Evolutionary conservation across 2,888 invertebrate genomes (phyloP).

Genomic region (Diaprepes abbreviatus): DNA sequence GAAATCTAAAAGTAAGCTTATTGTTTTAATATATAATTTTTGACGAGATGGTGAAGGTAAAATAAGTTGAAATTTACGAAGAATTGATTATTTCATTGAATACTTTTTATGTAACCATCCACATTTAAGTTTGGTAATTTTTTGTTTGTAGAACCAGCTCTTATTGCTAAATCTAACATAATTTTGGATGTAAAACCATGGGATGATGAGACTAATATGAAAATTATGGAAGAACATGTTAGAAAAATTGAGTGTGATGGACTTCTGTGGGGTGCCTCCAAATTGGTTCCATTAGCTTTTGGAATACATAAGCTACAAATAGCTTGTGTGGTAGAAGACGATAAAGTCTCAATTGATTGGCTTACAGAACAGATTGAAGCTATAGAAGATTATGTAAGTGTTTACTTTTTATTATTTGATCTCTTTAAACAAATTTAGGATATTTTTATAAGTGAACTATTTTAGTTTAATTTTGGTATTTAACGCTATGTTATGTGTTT

Average conservation of each 20-base stretch:
- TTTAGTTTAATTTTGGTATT: too few relatives aligned
- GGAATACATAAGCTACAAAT: conserved; percentile 95
- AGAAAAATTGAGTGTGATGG: conserved; percentile 86
- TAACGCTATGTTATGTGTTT: too few relatives aligned
- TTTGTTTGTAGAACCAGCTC: conserved; percentile 76
- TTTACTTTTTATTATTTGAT: too few relatives aligned
- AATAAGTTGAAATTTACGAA: too few relatives aligned
- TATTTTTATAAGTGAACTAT: too few relatives aligned
- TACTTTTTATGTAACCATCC: too few relatives aligned
- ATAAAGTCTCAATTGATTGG: conserved; percentile 92
- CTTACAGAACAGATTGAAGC: conserved; percentile 89
- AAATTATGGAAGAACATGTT: conserved; percentile 83
- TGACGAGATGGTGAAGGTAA: too few relatives aligned
- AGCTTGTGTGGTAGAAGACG: conserved; percentile 93
- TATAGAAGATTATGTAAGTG: conserved; percentile 83
- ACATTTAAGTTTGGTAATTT: conserved; percentile 3
- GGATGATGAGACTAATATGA: conserved; percentile 96
- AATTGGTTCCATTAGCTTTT: conserved; percentile 91
- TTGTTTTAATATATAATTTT: too few relatives aligned
- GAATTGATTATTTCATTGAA: too few relatives aligned
- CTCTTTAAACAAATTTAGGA: too few relatives aligned
- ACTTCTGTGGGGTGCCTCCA: conserved; percentile 93
- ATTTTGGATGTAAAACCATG: conserved; percentile 95
- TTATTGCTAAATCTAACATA: conserved; percentile 95
- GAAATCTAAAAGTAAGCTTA: conserved; percentile 87